Evolutionary conservation across 2,113 vertebrate species (phyloP).

Genomic region (Chinchilla lanigera): DNA sequence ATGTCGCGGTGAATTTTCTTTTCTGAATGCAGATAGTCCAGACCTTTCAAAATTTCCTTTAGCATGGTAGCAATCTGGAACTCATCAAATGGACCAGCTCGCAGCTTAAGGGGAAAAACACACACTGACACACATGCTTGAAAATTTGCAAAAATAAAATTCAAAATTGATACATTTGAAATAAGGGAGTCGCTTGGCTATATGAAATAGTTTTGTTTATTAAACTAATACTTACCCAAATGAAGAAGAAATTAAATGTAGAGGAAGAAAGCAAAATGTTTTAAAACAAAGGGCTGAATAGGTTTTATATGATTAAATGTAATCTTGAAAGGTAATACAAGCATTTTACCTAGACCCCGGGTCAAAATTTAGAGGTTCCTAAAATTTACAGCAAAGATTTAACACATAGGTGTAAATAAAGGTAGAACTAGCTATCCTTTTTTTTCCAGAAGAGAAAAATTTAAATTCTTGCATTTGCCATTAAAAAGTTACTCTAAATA

Average conservation of each 20-base stretch:
- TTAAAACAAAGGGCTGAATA: not conserved
- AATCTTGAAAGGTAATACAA: slow-evolving; percentile 41
- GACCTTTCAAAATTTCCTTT: slow-evolving; percentile 94
- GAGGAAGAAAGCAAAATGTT: slow-evolving; percentile 19
- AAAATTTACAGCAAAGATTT: slow-evolving; percentile 24
- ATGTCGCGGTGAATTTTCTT: slow-evolving; percentile 96
- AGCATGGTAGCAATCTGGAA: slow-evolving; percentile 95
- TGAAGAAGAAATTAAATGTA: not conserved
- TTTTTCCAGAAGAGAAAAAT: not conserved
- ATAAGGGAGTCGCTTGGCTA: slow-evolving; percentile 41
- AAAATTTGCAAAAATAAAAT: slow-evolving; percentile 30
- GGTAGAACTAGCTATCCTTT: not conserved
- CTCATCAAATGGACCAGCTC: slow-evolving; percentile 93
- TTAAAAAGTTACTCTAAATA: slow-evolving; percentile 40
- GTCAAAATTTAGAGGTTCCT: slow-evolving; percentile 10
- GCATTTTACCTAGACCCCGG: not conserved
- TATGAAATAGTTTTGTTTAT: slow-evolving; percentile 23
- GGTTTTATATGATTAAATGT: slow-evolving; percentile 18
- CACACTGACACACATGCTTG: slow-evolving; percentile 1
- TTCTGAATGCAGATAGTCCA: slow-evolving; percentile 95
- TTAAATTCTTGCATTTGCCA: slow-evolving; percentile 9
- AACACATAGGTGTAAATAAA: slow-evolving; percentile 8
- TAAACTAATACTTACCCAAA: slow-evolving; percentile 59
- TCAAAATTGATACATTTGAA: slow-evolving; percentile 54
- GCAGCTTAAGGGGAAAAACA: slow-evolving; percentile 85